Conservation (phyloP, 2,888 invertebrate genomes). For the Hirtodrosophila alboralis region DNA sequence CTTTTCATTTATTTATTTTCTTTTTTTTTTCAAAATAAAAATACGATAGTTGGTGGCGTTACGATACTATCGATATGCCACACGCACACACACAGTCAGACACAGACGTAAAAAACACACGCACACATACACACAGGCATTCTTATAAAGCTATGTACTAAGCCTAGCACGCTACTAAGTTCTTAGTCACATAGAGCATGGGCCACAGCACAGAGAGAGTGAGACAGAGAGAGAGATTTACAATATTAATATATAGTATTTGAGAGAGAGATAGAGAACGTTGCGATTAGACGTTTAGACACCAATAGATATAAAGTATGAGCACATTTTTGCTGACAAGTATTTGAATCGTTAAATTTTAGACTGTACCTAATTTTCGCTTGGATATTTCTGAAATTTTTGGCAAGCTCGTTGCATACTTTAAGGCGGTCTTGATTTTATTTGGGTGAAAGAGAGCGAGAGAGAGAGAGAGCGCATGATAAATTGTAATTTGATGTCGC, state of each 20-base stretch:
- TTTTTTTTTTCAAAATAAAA: conserved; percentile 39
- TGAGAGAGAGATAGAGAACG: conserved; percentile 49
- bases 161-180: conserved; percentile 70
- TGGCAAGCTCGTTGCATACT: conserved; percentile 66
- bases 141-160: conserved; percentile 57
- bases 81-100: conserved; percentile 16
- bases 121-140: conserved; percentile 32
- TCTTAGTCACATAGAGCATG: conserved; percentile 63
- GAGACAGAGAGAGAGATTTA: conserved; percentile 31
- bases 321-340: conserved; percentile 41
- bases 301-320: conserved; percentile 62
- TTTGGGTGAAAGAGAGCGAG: conserved; percentile 20
- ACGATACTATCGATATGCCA: conserved; percentile 45
- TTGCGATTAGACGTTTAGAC: conserved; percentile 70
- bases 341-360: conserved; percentile 45
- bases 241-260: conserved; percentile 21
- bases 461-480: conserved; percentile 59
- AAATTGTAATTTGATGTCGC: conserved; percentile 68
- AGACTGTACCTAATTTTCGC: conserved; percentile 71
- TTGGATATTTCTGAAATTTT: conserved; percentile 40
- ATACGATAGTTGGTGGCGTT: conserved; percentile 30
- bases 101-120: conserved; percentile 27
- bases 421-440: conserved; percentile 47
- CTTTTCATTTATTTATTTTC: too few species aligned
- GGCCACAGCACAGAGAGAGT: conserved; percentile 60